Percentiles rank a stretch among this genome's conserved stretches.
phyloP scores from a whole-genome alignment of 1,140 invertebrate genomes.

The Formica exsecta region DNA sequence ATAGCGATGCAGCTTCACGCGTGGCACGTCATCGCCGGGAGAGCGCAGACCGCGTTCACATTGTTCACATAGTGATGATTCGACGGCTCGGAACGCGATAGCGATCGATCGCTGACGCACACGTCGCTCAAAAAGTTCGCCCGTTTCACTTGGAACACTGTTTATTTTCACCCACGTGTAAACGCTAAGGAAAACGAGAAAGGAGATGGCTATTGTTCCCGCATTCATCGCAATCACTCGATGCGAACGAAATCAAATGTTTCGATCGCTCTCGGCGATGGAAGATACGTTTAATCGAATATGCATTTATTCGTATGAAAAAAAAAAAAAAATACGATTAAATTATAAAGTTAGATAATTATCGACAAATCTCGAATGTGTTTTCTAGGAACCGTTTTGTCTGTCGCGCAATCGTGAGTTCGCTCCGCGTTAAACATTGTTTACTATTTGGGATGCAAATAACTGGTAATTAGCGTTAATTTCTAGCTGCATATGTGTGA shows the following conservation, averaged over 20 bases:
- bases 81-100: background rate
- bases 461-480: conserved; percentile 36
- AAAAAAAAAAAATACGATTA: too few species aligned
- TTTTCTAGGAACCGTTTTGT: background rate
- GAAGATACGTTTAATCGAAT: background rate
- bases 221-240: background rate
- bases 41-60: conserved; percentile 31
- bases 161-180: conserved; percentile 41
- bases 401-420: background rate
- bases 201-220: conserved; percentile 32
- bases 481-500: background rate
- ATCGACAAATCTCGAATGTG: background rate
- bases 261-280: background rate
- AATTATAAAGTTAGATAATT: background rate
- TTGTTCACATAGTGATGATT: conserved; percentile 50
- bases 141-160: background rate
- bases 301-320: background rate
- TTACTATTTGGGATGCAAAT: background rate
- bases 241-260: background rate
- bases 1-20: conserved; percentile 34
- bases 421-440: conserved; percentile 25
- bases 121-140: conserved; percentile 19
- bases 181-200: conserved; percentile 13
- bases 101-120: conserved; percentile 25
- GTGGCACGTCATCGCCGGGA: conserved; percentile 27